These are phyloP conservation scores for Rhizomys pruinosus DNA, from an alignment of 2,113 vertebrate genomes.

Conservation along the genomic window DNA sequence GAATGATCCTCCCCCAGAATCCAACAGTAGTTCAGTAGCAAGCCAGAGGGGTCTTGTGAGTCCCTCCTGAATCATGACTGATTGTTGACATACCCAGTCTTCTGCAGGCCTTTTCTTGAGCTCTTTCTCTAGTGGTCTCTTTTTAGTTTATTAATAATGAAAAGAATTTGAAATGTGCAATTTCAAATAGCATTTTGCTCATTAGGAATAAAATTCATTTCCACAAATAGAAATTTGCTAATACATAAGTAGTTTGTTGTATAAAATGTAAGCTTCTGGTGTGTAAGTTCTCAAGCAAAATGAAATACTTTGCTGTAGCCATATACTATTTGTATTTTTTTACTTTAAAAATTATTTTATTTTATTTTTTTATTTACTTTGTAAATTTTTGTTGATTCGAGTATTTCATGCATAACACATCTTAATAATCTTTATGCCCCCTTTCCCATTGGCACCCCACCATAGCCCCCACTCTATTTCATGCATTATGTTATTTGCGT, in stretches of 20 bases:
- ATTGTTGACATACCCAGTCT: neutral
- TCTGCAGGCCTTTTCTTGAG: neutral
- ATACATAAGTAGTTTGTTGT: neutral
- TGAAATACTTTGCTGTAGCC: slow-evolving; percentile 12
- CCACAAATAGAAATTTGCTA: neutral
- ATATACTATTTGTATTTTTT: neutral
- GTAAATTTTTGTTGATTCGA: no score
- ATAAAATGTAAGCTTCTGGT: slow-evolving; percentile 7
- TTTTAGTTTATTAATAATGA: slow-evolving; percentile 1
- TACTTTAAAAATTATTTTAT: no score
- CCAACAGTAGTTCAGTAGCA: neutral
- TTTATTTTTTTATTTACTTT: no score
- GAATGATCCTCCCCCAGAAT: neutral
- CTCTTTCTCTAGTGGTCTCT: neutral
- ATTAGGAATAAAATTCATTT: slow-evolving; percentile 21
- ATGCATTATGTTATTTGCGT: no score
- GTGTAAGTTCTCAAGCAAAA: slow-evolving; percentile 40
- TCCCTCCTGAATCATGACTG: neutral
- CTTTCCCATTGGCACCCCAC: no score
- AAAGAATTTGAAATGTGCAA: slow-evolving; percentile 7
- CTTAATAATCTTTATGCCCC: no score
- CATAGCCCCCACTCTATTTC: no score
- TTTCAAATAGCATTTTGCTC: slow-evolving; percentile 1
- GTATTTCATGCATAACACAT: no score
- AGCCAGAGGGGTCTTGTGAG: neutral